These are phyloP conservation scores for Cydia pomonella DNA, from an alignment of 1,140 invertebrate species.

Conservation along the genomic window DNA sequence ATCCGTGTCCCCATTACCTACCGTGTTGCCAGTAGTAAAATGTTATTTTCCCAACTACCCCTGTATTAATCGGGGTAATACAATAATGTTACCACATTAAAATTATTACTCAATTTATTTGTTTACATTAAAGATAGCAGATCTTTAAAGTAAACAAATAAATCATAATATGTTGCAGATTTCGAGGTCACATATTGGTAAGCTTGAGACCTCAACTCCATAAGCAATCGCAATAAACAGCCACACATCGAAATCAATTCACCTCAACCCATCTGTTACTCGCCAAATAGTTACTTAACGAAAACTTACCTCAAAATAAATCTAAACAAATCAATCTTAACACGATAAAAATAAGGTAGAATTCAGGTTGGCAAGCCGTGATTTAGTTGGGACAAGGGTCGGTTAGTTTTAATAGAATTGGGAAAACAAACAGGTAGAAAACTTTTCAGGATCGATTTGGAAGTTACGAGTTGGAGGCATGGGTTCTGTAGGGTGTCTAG, in stretches of 20 bases:
- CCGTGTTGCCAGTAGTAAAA: too few species aligned
- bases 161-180: too few species aligned
- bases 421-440: constrained; percentile 7
- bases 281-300: not conserved
- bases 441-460: not conserved
- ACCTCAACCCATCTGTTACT: not conserved
- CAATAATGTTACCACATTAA: too few species aligned
- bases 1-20: too few species aligned
- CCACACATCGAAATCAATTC: not conserved
- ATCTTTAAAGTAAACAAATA: too few species aligned
- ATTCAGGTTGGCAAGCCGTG: not conserved
- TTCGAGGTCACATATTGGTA: too few species aligned
- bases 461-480: not conserved
- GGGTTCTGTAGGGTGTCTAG: not conserved
- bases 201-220: not conserved
- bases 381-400: not conserved
- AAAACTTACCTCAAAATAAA: not conserved
- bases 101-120: too few species aligned
- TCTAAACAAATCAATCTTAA: not conserved
- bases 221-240: not conserved
- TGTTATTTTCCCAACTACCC: too few species aligned
- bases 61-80: too few species aligned
- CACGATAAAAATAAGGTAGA: not conserved
- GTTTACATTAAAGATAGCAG: too few species aligned
- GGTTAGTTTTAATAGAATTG: constrained; percentile 6